These are phyloP conservation scores for Mus caroli DNA, from an alignment of 2,797 vertebrate genomes.

Conservation along the genomic window DNA sequence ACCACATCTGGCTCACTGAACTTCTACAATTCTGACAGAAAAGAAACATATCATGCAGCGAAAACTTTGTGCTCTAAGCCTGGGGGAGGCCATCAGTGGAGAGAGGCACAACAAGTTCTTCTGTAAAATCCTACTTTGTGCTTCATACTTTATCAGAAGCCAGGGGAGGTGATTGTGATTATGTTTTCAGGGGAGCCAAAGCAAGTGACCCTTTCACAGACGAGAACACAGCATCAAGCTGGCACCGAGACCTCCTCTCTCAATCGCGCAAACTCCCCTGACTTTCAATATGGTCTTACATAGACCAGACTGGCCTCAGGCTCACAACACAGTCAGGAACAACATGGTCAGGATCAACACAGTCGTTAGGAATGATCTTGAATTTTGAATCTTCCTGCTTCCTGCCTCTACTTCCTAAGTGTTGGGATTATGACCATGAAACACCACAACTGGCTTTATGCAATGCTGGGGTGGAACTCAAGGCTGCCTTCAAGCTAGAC, in stretches of 20 bases:
- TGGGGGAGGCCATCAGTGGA: not conserved
- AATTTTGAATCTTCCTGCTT: not conserved
- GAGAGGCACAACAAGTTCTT: fast-evolving
- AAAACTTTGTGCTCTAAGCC: fast-evolving
- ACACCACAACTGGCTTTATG: not conserved
- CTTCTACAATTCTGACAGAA: not conserved
- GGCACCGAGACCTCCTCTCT: not conserved
- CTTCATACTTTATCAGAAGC: not conserved
- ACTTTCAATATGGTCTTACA: not conserved
- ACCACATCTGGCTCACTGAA: not conserved
- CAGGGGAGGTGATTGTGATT: not conserved
- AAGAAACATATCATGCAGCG: not conserved
- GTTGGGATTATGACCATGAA: not conserved
- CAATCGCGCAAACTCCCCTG: not conserved
- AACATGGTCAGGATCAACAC: no score
- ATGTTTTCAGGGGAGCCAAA: not conserved
- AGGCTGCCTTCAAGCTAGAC: not conserved
- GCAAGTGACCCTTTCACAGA: not conserved
- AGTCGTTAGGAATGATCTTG: not conserved
- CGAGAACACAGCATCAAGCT: not conserved
- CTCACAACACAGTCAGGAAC: not conserved
- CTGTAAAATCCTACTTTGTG: not conserved
- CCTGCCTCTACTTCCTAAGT: not conserved
- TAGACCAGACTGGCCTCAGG: not conserved
- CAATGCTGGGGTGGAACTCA: not conserved